A percentile compares a stretch with the other conserved stretches of the same genome.
Evolutionary conservation across 2,797 vertebrate genomes (phyloP).

Genomic region (Phalloptychus januarius): DNA sequence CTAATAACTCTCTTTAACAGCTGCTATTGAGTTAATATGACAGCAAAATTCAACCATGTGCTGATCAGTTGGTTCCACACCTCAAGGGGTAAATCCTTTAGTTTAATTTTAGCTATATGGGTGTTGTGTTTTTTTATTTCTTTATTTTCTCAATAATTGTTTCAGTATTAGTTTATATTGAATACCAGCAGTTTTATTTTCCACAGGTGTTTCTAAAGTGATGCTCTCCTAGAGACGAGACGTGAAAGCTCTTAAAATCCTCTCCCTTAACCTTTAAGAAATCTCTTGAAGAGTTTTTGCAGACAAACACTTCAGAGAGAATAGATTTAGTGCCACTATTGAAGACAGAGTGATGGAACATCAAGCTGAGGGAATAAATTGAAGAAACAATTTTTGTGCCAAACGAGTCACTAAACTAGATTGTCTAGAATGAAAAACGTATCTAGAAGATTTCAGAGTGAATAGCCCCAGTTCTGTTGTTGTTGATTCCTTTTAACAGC

Average conservation of each 20-base stretch:
- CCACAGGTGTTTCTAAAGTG: background rate
- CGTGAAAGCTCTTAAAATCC: background rate
- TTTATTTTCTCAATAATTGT: background rate
- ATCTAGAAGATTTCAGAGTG: background rate
- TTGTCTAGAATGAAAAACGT: background rate
- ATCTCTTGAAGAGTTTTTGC: background rate
- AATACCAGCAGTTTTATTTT: background rate
- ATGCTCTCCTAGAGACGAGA: background rate
- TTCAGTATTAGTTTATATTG: background rate
- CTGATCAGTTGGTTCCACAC: constrained; percentile 33
- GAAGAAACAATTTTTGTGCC: background rate
- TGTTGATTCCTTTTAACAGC: background rate
- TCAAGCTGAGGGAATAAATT: background rate
- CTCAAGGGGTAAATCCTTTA: constrained; percentile 7
- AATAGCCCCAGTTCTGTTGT: background rate
- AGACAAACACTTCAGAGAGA: background rate
- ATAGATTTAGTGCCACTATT: background rate
- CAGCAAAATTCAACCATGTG: constrained; percentile 18
- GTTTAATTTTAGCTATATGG: constrained; percentile 8
- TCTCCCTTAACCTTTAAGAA: background rate
- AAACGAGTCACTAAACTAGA: background rate
- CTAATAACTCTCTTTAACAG: constrained; percentile 42
- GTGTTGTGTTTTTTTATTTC: background rate
- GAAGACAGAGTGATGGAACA: background rate
- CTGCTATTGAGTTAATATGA: constrained; percentile 16